Percentiles rank a stretch among this genome's conserved stretches.
These are phyloP conservation scores for Caradrina clavipalpis DNA, from an alignment of 2,888 invertebrate genomes.

Conservation along the genomic window DNA sequence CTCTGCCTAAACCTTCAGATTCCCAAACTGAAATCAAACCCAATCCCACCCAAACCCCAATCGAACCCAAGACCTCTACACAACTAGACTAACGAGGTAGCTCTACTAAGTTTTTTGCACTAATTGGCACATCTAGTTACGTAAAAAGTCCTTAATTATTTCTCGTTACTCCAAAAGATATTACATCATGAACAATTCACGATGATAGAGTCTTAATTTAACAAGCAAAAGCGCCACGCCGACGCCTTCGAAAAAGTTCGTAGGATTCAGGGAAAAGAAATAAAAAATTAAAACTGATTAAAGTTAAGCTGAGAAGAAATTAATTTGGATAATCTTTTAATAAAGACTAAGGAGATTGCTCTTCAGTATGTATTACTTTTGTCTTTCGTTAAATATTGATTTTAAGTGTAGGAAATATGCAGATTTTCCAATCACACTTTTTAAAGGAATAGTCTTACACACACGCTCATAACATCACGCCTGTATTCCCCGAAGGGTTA, in stretches of 20 bases:
- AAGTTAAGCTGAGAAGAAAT: slow-evolving; percentile 29
- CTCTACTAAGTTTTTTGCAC: not conserved
- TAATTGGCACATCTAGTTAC: not conserved
- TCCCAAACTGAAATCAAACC: too few relatives aligned
- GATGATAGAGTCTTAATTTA: slow-evolving; percentile 22
- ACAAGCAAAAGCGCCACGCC: not conserved
- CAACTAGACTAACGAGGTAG: too few relatives aligned
- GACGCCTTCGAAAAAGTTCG: not conserved
- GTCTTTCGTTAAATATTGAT: not conserved
- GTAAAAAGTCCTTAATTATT: slow-evolving; percentile 6
- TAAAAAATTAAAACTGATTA: slow-evolving; percentile 14
- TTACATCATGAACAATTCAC: slow-evolving; percentile 32
- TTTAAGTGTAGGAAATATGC: too few relatives aligned
- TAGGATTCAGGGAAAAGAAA: not conserved
- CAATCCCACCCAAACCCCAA: too few relatives aligned
- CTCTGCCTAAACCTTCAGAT: too few relatives aligned
- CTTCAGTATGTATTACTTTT: not conserved
- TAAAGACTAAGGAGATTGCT: not conserved
- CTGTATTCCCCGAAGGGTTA: too few relatives aligned
- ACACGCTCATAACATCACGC: too few relatives aligned
- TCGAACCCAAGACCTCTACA: too few relatives aligned
- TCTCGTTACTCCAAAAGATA: slow-evolving; percentile 7
- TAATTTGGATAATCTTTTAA: slow-evolving; percentile 32
- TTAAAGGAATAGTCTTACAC: too few relatives aligned
- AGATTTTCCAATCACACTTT: slow-evolving; percentile 3